A percentile compares a stretch with the other conserved stretches of the same genome.
Conservation (phyloP, 2,797 vertebrate species). For the Melanotaenia pygmaea region DNA sequence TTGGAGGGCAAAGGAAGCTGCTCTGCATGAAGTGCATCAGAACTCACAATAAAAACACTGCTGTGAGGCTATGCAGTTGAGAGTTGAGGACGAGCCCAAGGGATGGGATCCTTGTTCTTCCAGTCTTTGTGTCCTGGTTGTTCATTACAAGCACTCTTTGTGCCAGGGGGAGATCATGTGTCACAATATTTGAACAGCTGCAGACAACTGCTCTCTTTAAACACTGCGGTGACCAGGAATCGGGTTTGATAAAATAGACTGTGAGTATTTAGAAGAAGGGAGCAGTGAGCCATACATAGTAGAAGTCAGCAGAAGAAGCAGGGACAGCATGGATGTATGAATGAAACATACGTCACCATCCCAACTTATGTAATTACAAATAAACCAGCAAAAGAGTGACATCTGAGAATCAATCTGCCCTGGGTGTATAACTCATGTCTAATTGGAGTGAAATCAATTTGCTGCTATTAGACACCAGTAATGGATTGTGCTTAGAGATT, state of each 20-base stretch:
- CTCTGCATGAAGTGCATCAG: background rate
- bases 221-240: conserved; percentile 36
- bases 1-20: conserved; percentile 16
- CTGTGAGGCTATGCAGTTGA: conserved; percentile 18
- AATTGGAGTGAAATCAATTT: conserved; percentile 26
- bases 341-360: background rate
- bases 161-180: conserved; percentile 75
- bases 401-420: conserved; percentile 15
- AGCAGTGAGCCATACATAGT: conserved; percentile 5
- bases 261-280: conserved; percentile 41
- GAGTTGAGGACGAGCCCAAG: conserved; percentile 27
- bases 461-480: conserved; percentile 26
- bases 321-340: background rate
- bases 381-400: conserved; percentile 3
- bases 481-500: conserved; percentile 24
- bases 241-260: conserved; percentile 50
- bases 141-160: conserved; percentile 74
- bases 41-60: conserved; percentile 34
- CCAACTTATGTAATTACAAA: background rate
- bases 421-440: conserved; percentile 14
- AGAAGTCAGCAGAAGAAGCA: conserved; percentile 11
- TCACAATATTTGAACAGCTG: conserved; percentile 84
- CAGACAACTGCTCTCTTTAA: conserved; percentile 58
- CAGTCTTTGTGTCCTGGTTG: conserved; percentile 60
- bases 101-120: conserved; percentile 57